These are phyloP conservation scores for Sarcophilus harrisii DNA, from an alignment of 2,797 vertebrate genomes.

Conservation along the genomic window DNA sequence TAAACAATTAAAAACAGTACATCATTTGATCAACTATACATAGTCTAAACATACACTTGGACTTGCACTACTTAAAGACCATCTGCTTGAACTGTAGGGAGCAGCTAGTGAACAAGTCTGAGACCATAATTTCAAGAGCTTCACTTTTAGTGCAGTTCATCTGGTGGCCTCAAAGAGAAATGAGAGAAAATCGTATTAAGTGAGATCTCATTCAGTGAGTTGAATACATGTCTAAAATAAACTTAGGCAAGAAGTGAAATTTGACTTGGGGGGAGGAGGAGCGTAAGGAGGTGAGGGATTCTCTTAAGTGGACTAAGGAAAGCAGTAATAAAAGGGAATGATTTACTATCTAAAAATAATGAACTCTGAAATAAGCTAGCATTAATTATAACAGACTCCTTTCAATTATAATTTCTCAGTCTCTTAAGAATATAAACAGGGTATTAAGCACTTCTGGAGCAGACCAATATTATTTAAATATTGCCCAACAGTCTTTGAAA, in stretches of 20 bases:
- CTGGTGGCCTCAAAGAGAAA: background rate
- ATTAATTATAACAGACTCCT: constrained; percentile 5
- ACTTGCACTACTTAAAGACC: background rate
- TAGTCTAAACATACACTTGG: background rate
- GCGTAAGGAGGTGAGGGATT: background rate
- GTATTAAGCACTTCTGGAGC: background rate
- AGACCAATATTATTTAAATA: constrained; percentile 17
- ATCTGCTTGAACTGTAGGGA: constrained; percentile 10
- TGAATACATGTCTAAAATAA: constrained; percentile 20
- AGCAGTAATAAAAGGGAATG: background rate
- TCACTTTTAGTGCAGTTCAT: constrained; percentile 2
- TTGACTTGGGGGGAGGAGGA: background rate
- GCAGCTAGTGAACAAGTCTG: background rate
- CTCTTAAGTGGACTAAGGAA: constrained; percentile 2
- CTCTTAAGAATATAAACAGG: background rate
- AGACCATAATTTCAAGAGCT: background rate
- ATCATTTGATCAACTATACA: constrained; percentile 6
- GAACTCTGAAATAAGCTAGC: background rate
- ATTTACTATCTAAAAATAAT: constrained; percentile 45
- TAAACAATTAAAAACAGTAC: constrained; percentile 26
- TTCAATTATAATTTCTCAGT: background rate
- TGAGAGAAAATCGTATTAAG: background rate
- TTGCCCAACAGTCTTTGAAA: background rate
- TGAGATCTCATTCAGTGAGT: background rate
- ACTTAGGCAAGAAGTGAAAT: constrained; percentile 17